Evolutionary conservation across 2,797 vertebrate species (phyloP).

Genomic region (Myiotriccus ornatus): DNA sequence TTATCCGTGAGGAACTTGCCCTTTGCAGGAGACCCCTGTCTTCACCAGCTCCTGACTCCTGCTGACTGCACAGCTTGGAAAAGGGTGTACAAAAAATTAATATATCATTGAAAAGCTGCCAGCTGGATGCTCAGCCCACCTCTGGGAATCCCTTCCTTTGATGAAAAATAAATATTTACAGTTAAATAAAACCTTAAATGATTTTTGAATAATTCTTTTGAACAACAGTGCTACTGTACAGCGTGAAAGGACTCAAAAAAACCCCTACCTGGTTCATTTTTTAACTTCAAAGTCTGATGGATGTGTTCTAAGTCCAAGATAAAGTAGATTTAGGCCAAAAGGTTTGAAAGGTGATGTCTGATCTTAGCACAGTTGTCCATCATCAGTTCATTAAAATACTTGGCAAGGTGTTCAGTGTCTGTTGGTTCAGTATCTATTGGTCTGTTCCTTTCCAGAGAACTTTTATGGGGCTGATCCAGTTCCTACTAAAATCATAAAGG

Average conservation of each 20-base stretch:
- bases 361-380: not conserved
- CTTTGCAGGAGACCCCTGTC: not conserved
- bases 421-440: not conserved
- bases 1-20: not conserved
- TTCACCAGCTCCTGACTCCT: slow-evolving; percentile 14
- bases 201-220: not conserved
- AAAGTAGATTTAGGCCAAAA: slow-evolving; percentile 34
- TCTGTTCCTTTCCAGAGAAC: not conserved
- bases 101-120: not conserved
- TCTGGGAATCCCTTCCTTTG: slow-evolving; percentile 36
- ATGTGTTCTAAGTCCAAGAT: slow-evolving; percentile 11
- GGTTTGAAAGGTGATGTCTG: slow-evolving; percentile 29
- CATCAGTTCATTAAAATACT: slow-evolving; percentile 36
- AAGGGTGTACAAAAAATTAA: not conserved
- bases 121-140: slow-evolving; percentile 32
- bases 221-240: slow-evolving; percentile 42
- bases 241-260: not conserved
- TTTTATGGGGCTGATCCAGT: not conserved
- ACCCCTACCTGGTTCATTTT: not conserved
- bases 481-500: not conserved
- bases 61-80: slow-evolving; percentile 11
- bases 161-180: slow-evolving; percentile 58
- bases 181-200: slow-evolving; percentile 33
- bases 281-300: not conserved
- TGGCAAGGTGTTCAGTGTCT: not conserved